Conservation (phyloP, 2,888 invertebrate genomes). For the Chrysotoxum bicinctum region DNA sequence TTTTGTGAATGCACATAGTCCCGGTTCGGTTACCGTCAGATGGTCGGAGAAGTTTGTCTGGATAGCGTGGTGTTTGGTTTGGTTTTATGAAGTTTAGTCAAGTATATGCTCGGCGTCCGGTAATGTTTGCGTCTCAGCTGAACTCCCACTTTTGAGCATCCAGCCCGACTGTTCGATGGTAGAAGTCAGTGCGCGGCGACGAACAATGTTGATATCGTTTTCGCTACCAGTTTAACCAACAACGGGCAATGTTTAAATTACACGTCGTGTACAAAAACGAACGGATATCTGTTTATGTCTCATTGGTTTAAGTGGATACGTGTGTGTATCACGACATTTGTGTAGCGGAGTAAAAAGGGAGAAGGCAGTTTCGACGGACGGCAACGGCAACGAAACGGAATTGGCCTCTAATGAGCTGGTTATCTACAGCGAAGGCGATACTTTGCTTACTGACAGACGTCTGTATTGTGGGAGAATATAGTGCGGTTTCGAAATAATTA, state of each 20-base stretch:
- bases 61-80: constrained; percentile 48
- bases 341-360: constrained; percentile 30
- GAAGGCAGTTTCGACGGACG: constrained; percentile 40
- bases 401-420: constrained; percentile 70
- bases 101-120: constrained; percentile 55
- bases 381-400: constrained; percentile 28
- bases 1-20: constrained; percentile 58
- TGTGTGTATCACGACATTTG: constrained; percentile 60
- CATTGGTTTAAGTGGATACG: constrained; percentile 71
- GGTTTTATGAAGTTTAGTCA: constrained; percentile 15
- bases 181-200: constrained; percentile 65
- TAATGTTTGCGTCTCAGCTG: constrained; percentile 38
- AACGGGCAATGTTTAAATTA: constrained; percentile 68
- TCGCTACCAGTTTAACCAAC: constrained; percentile 66
- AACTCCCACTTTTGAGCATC: constrained; percentile 62
- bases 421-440: constrained; percentile 63
- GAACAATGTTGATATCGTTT: constrained; percentile 67
- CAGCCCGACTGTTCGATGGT: constrained; percentile 34
- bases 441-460: constrained; percentile 61
- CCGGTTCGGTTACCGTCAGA: constrained; percentile 47
- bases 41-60: constrained; percentile 61
- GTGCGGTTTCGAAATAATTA: constrained; percentile 71
- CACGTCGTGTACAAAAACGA: constrained; percentile 52
- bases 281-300: constrained; percentile 69
- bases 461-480: constrained; percentile 54